Evolutionary conservation across 2,113 vertebrate genomes (phyloP).

Genomic region (Tragulus kanchil): DNA sequence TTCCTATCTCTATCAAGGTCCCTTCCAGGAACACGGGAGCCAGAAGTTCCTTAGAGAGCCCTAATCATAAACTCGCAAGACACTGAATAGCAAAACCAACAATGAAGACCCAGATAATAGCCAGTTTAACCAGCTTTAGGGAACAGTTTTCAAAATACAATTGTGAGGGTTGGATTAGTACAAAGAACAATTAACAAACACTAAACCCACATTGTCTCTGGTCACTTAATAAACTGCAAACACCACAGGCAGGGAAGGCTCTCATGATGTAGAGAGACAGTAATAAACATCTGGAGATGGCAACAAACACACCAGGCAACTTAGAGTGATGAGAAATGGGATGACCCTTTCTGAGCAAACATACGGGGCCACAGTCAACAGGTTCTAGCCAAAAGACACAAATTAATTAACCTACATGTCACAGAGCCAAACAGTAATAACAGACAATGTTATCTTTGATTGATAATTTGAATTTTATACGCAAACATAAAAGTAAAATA

Average conservation of each 20-base stretch:
- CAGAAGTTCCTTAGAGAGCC: constrained; percentile 11
- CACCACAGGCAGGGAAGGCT: neutral
- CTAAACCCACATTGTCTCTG: constrained; percentile 47
- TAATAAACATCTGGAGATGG: neutral
- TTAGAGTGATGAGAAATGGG: neutral
- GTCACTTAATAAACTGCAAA: constrained; percentile 50
- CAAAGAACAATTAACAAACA: constrained; percentile 72
- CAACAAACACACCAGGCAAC: neutral
- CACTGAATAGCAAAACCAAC: constrained; percentile 51
- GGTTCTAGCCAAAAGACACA: neutral
- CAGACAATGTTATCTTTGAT: neutral
- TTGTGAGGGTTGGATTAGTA: neutral
- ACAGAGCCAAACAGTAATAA: neutral
- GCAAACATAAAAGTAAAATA: constrained; percentile 56
- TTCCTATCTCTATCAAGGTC: neutral
- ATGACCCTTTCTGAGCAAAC: neutral
- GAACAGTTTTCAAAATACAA: constrained; percentile 37
- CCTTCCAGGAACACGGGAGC: constrained; percentile 46
- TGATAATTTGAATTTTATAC: neutral
- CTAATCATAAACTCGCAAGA: constrained; percentile 59
- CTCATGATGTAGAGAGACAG: neutral
- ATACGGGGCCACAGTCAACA: neutral
- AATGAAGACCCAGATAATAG: constrained; percentile 53
- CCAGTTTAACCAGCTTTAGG: constrained; percentile 44
- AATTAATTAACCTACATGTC: neutral